A percentile compares a stretch with the other conserved stretches of the same genome.
These are phyloP conservation scores for Aleiodes leptofemur DNA, from an alignment of 2,888 invertebrate species.

Conservation along the genomic window DNA sequence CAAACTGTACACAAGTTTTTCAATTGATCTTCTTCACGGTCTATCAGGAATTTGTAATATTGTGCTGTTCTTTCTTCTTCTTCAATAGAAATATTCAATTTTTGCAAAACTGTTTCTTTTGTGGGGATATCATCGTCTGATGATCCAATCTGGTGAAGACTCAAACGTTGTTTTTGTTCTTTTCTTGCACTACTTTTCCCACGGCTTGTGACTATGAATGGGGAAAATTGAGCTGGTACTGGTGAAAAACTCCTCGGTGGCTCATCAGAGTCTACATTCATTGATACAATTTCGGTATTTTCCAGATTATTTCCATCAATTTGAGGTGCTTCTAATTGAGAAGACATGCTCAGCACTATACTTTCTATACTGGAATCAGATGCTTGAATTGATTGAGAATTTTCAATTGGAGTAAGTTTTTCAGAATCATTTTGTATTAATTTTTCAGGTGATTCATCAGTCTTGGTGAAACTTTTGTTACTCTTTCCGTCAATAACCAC, in stretches of 20 bases:
- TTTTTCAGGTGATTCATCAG: no score
- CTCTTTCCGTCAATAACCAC: neutral
- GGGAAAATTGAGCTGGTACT: slow-evolving; percentile 68
- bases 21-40: slow-evolving; percentile 78
- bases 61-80: slow-evolving; percentile 70
- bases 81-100: slow-evolving; percentile 64
- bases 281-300: slow-evolving; percentile 8
- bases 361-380: slow-evolving; percentile 1
- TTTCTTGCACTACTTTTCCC: slow-evolving; percentile 79
- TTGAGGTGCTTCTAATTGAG: slow-evolving; percentile 7
- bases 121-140: slow-evolving; percentile 61
- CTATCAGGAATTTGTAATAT: slow-evolving; percentile 75
- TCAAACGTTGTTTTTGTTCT: slow-evolving; percentile 71
- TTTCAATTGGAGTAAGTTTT: neutral
- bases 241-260: slow-evolving; percentile 35
- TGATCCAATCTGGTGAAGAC: slow-evolving; percentile 47
- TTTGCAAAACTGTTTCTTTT: slow-evolving; percentile 67
- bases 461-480: no score
- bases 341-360: slow-evolving; percentile 16
- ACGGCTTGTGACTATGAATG: slow-evolving; percentile 79
- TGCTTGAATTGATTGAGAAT: neutral
- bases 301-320: slow-evolving; percentile 18
- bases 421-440: no score
- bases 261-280: slow-evolving; percentile 9
- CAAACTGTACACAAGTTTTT: slow-evolving; percentile 78